Percentiles rank a stretch among this genome's conserved stretches.
These are phyloP conservation scores for Gobio occitaniae DNA, from an alignment of 2,797 vertebrate species.

Conservation along the genomic window DNA sequence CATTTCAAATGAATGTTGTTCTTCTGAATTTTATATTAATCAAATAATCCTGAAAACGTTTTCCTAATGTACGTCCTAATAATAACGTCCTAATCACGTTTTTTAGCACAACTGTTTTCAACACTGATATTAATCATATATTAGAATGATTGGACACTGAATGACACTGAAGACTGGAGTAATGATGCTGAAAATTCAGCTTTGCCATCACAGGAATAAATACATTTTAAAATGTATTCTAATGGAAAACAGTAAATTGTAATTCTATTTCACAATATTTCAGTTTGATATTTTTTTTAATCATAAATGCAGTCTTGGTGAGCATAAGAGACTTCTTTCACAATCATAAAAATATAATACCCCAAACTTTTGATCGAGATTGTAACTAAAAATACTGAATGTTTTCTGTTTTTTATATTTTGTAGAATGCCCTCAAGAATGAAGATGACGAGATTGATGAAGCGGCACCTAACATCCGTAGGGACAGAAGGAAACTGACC, in stretches of 20 bases:
- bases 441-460: conserved; percentile 83
- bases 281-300: neutral
- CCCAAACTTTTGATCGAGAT: neutral
- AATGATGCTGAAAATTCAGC: neutral
- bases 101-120: neutral
- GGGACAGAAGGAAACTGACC: conserved; percentile 75
- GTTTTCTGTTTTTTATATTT: neutral
- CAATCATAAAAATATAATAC: too few species aligned
- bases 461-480: conserved; percentile 64
- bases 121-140: neutral
- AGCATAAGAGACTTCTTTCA: neutral
- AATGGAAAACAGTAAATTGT: neutral
- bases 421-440: conserved; percentile 78
- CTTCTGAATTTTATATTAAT: neutral
- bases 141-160: neutral
- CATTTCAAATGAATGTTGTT: neutral
- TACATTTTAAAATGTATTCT: too few species aligned
- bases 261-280: neutral
- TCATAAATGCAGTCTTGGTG: neutral
- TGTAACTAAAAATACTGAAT: neutral
- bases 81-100: too few species aligned
- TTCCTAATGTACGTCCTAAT: too few species aligned
- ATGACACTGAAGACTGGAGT: neutral
- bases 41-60: neutral
- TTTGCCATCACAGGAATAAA: neutral